Evolutionary conservation across 1,140 invertebrate genomes (phyloP), one percentile per base, ranked within the genome.

Genomic region (Pogonognathellus flavescens): DNA sequence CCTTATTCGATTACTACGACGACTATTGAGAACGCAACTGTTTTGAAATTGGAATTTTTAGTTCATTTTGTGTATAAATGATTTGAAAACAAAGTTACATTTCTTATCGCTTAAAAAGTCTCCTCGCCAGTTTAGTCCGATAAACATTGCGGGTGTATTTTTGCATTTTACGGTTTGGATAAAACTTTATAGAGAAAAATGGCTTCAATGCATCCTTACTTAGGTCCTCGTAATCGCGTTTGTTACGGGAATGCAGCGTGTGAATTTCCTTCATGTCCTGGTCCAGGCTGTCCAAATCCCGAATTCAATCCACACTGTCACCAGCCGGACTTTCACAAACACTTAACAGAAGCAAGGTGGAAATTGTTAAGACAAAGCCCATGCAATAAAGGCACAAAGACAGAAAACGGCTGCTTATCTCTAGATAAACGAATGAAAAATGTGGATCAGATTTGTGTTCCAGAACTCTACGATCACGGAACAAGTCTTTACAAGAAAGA

Each of bases 401-500:
- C 66, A 14, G 49, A 80, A 57, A 70, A 53, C 16, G 82, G 66
- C 1, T 83, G 72, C 16, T 80, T 22, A 11, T 22, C 10, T 10
- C 25, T 84, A n/a, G 53, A 85, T 18, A 25, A 13, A 7, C 16
- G 41, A 3, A 11, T 41, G 7, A 83, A 76, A 22, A 82, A 49
- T 31, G 14, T 50, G 41, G 52, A 81, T n/a, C 22, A 86, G n/a
- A 59, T 72, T 22, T 85, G 84, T 83, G 57, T 41, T 25, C 53
- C 62, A 0, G 53, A 53, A n/a, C 8, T 76, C 20, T 86, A 60
- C 31, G 80, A 80, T 3, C 14, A 83, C 9, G 72, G 85, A 8
- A 41, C 81, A 49, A 84, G 80, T 20, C 2, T 59, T 1, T 84
- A 87, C 76, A 62, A 52, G 6, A 84, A 84, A 50, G 82, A 80